Conservation (phyloP, 2,888 invertebrate genomes). For the Himalopsyche japonica region DNA sequence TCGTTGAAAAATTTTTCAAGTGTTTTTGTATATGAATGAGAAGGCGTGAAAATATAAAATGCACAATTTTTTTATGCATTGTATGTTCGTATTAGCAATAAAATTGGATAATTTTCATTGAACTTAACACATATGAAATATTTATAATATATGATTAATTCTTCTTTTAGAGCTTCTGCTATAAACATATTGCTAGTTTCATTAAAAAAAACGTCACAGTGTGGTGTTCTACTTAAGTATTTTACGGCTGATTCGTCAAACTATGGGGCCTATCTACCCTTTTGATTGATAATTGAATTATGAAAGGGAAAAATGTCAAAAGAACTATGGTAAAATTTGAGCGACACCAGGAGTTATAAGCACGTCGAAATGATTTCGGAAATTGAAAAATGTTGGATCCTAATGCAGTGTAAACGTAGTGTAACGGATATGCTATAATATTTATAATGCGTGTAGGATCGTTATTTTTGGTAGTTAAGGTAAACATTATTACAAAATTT, state of each 20-base stretch:
- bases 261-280: constrained; percentile 1
- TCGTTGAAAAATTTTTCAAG: too few species aligned
- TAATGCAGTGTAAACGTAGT: not conserved
- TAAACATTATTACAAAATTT: too few species aligned
- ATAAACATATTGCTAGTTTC: not conserved
- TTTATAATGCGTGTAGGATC: too few species aligned
- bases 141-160: too few species aligned
- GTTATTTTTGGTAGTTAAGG: too few species aligned
- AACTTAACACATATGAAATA: too few species aligned
- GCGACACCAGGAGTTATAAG: constrained; percentile 1
- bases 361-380: constrained; percentile 25
- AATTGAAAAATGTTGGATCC: not conserved
- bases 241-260: constrained; percentile 31
- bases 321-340: constrained; percentile 18
- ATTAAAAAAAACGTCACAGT: constrained; percentile 15
- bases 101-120: too few species aligned
- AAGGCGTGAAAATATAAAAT: too few species aligned
- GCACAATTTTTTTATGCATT: too few species aligned
- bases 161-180: not conserved
- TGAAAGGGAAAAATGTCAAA: constrained; percentile 9
- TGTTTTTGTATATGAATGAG: too few species aligned
- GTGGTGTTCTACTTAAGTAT: constrained; percentile 30
- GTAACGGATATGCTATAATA: not conserved
- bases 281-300: constrained; percentile 38
- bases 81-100: too few species aligned